Evolutionary conservation across 2,113 vertebrate genomes (phyloP).

Genomic region (Oreamnos americanus): DNA sequence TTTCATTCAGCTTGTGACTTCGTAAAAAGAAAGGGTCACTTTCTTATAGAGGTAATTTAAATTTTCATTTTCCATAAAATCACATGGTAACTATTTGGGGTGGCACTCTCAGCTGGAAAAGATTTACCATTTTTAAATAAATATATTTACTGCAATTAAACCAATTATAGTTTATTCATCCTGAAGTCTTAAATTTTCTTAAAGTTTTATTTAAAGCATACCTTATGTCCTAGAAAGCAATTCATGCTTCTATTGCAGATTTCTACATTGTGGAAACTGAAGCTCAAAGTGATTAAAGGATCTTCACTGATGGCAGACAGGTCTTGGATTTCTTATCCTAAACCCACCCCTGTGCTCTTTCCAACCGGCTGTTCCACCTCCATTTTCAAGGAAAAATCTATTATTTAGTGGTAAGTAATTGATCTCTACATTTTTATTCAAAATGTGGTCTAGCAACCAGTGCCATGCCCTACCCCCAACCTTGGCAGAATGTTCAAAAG

Average conservation of each 20-base stretch:
- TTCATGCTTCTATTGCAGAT: background rate
- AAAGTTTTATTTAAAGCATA: background rate
- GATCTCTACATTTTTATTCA: background rate
- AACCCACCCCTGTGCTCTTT: background rate
- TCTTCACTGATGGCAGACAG: background rate
- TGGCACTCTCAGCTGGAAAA: slow-evolving; percentile 23
- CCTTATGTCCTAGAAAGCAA: background rate
- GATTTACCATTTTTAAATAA: slow-evolving; percentile 45
- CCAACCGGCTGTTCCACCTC: background rate
- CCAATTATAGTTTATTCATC: background rate
- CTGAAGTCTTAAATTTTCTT: background rate
- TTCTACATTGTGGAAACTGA: background rate
- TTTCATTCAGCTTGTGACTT: background rate
- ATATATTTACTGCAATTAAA: slow-evolving; percentile 2
- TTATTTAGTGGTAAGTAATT: background rate
- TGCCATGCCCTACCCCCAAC: background rate
- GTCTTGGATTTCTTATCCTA: background rate
- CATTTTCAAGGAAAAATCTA: background rate
- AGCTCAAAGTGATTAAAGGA: background rate
- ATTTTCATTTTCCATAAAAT: slow-evolving; percentile 52
- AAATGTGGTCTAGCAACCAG: background rate
- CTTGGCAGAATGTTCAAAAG: background rate
- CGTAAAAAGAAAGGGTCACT: slow-evolving; percentile 10
- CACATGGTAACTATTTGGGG: background rate
- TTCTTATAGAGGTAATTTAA: slow-evolving; percentile 21